Percentiles rank a stretch among this genome's conserved stretches.
These are phyloP conservation scores for Malacoraja senta DNA, from an alignment of 2,797 vertebrate genomes.

Conservation along the genomic window DNA sequence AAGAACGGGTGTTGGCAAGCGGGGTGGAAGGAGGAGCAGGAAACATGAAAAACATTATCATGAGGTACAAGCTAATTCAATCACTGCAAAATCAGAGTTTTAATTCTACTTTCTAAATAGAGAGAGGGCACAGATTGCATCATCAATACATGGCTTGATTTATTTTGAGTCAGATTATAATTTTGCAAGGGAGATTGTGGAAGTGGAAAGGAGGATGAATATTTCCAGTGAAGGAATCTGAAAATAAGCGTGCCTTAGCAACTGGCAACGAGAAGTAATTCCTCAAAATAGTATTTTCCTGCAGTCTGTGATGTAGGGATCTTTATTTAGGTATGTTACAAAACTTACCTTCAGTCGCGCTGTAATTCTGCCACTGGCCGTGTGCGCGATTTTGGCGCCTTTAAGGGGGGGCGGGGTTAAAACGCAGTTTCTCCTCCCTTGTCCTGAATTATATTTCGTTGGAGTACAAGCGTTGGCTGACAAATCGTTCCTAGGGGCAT, in stretches of 20 bases:
- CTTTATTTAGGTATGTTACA: too few relatives aligned
- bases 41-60: background rate
- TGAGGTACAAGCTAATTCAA: background rate
- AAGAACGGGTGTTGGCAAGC: background rate
- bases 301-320: background rate
- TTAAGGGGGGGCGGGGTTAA: too few relatives aligned
- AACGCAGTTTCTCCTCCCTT: too few relatives aligned
- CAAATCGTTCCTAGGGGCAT: too few relatives aligned
- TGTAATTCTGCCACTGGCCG: too few relatives aligned
- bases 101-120: background rate
- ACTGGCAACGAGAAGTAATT: background rate
- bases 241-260: background rate
- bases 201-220: background rate
- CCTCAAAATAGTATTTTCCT: background rate
- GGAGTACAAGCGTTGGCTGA: too few relatives aligned
- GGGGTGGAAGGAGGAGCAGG: too few relatives aligned
- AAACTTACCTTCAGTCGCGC: too few relatives aligned
- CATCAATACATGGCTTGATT: background rate
- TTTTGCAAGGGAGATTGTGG: background rate
- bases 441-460: too few relatives aligned
- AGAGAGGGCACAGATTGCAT: background rate
- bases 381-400: too few relatives aligned
- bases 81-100: background rate
- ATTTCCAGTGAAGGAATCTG: background rate
- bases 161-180: background rate